Evolutionary conservation across 2,888 invertebrate species (phyloP), one percentile per base, ranked within the genome.

Genomic region (Xylota segnis): DNA sequence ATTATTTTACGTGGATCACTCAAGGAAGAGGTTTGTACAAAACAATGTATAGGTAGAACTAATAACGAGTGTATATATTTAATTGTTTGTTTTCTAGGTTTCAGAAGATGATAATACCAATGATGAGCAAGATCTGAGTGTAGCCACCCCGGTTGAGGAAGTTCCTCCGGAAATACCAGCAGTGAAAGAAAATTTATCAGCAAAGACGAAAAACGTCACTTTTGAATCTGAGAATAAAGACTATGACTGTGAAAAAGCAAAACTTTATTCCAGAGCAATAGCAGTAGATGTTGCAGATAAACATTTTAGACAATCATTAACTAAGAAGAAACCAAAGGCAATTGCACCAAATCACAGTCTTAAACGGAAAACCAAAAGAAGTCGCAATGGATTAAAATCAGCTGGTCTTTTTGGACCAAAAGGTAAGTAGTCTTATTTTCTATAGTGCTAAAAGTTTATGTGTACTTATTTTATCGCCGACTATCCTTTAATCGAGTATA

Each of bases 1-100:
- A 94, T 97, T n/a, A 90, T 92, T 68, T 78, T 92, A 12, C 83
- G 88, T 32, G 88, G 89, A 23, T 89, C 91, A 3, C 63, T 91
- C 0, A 89, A 89, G 10, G 90, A 90, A 61, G 90, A 91, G 77
- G 92, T 91, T 61, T 79, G 87, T 27, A 87, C 7, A 2, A 18
- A 43, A 70, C 45, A 32, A 12, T 27, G 10, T 7, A 6, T 16
- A 27, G 18, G 4, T 6, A 7, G 0, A 12, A 18, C 10, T 5
- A 23, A 27, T 1, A 34, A 12, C 18, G 4, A 3, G 4, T n/a
- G 34, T 23, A 18, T 34, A 23, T 23, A 23, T 54, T 10, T 27
- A 23, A n/a, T 43, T 37, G 9, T 6, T 58, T 54, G 32, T 18
- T 37, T 3, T 71, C 1, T 43, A 82, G 87, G 45, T 43, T 54